A percentile compares a stretch with the other conserved stretches of the same genome.
Conservation (phyloP, 2,113 vertebrate genomes). For the Aspidoscelis tigris region DNA sequence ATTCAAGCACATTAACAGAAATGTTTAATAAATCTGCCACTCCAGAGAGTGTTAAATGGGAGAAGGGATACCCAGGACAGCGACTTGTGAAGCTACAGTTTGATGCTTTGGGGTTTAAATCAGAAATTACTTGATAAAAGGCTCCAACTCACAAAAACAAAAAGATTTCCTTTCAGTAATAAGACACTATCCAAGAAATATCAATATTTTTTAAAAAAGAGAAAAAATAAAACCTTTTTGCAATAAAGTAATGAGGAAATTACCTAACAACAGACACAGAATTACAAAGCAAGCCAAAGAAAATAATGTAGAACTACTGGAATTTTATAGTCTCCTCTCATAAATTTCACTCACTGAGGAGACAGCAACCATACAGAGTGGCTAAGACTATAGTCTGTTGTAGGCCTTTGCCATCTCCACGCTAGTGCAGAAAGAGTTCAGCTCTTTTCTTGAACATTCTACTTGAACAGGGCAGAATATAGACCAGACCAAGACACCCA, state of each 20-base stretch:
- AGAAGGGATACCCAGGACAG: background rate
- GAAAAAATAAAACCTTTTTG: too few species aligned
- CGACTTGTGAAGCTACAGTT: background rate
- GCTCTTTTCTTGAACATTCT: too few species aligned
- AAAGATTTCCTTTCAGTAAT: background rate
- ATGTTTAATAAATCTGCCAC: background rate
- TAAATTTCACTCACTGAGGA: background rate
- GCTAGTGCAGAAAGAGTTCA: too few species aligned
- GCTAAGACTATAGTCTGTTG: too few species aligned
- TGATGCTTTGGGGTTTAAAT: background rate
- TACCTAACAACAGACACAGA: background rate
- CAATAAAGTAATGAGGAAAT: too few species aligned
- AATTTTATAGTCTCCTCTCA: background rate
- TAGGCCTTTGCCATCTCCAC: too few species aligned
- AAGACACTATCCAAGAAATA: background rate
- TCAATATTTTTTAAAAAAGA: too few species aligned
- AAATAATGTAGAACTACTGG: background rate
- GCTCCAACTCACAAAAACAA: background rate
- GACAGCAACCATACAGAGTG: too few species aligned
- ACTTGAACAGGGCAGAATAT: too few species aligned
- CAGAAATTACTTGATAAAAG: background rate
- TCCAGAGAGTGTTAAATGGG: background rate
- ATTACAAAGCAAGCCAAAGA: background rate
- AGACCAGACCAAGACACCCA: too few species aligned
- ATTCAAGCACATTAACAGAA: background rate